A percentile compares a stretch with the other conserved stretches of the same genome.
Conservation (phyloP, 2,113 vertebrate genomes). For the Mormyrus iriodes region DNA sequence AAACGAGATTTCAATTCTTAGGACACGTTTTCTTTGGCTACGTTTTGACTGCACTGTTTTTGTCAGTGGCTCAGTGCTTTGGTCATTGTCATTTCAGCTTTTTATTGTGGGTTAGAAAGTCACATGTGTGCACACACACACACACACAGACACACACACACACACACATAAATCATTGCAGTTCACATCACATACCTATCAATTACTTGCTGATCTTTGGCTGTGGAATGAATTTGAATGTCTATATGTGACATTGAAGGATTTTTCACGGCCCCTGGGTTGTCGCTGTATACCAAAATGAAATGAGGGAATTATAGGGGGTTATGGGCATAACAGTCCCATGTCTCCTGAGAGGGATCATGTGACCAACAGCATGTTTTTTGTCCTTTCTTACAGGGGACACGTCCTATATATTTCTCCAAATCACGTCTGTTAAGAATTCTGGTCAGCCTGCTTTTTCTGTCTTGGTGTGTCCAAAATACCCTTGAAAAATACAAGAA, state of each 20-base stretch:
- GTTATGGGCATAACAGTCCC: neutral
- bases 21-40: neutral
- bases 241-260: neutral
- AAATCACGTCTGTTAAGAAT: constrained; percentile 31
- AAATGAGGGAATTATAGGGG: neutral
- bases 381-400: neutral
- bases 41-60: neutral
- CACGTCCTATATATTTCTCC: neutral
- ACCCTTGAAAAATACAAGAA: neutral
- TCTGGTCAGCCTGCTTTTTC: constrained; percentile 52
- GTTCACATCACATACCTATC: neutral
- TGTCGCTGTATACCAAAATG: neutral
- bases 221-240: neutral
- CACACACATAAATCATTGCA: neutral
- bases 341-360: neutral
- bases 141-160: neutral
- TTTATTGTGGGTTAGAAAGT: constrained; percentile 7
- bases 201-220: neutral
- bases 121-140: neutral
- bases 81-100: constrained; percentile 14
- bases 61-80: constrained; percentile 15
- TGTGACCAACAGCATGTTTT: neutral
- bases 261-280: neutral
- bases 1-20: constrained; percentile 3
- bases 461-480: neutral